Conservation (phyloP, 2,888 invertebrate species). For the Dione juno region DNA sequence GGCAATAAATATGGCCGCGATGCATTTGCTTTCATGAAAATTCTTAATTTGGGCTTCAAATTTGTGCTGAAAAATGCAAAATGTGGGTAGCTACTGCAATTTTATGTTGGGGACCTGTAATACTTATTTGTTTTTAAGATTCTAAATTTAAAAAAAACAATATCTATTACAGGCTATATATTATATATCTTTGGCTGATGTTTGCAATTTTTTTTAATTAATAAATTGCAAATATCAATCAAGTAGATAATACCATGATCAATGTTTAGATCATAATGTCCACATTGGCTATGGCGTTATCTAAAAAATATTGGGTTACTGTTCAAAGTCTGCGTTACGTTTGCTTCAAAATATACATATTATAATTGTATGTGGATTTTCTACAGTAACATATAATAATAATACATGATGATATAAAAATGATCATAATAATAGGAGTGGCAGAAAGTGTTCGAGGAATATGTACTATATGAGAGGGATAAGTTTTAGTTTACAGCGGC, state of each 20-base stretch:
- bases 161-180: constrained; percentile 19
- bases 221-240: constrained; percentile 12
- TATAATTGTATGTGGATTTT: constrained; percentile 3
- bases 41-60: constrained; percentile 21
- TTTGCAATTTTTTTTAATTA: constrained; percentile 13
- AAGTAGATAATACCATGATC: constrained; percentile 18
- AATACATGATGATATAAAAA: constrained; percentile 34
- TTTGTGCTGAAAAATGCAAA: constrained; percentile 30
- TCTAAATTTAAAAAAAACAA: constrained; percentile 8
- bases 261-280: neutral
- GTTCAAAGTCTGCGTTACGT: constrained; percentile 23
- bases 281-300: neutral
- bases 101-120: constrained; percentile 12
- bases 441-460: constrained; percentile 51
- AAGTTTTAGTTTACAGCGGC: constrained; percentile 79
- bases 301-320: constrained; percentile 13
- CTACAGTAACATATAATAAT: constrained; percentile 29
- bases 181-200: neutral
- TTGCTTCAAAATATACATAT: neutral
- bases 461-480: constrained; percentile 71
- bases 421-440: constrained; percentile 45
- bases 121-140: constrained; percentile 5
- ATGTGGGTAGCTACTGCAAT: constrained; percentile 13
- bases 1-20: constrained; percentile 2
- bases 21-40: constrained; percentile 21